phyloP scores from a whole-genome alignment of 2,113 vertebrate genomes.

The Capricornis sumatraensis region DNA sequence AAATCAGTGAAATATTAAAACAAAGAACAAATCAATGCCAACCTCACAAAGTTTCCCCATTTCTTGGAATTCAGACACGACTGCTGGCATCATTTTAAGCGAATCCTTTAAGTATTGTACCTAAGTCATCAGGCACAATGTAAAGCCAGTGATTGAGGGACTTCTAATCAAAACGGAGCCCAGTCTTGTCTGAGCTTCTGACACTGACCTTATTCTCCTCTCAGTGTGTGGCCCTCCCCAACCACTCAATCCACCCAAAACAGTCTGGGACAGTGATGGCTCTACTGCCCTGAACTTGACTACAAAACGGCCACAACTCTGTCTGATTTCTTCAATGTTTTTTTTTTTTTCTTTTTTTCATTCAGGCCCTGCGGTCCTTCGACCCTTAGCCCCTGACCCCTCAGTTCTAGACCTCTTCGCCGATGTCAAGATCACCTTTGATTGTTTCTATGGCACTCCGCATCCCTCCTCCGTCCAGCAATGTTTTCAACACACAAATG shows the following conservation, averaged over 20 bases:
- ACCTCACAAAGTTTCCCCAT: constrained; percentile 50
- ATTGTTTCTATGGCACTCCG: constrained; percentile 13
- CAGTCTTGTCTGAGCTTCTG: background rate
- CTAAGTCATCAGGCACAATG: background rate
- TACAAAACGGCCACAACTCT: background rate
- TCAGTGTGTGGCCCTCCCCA: background rate
- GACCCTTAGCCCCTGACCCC: background rate
- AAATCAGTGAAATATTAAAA: constrained; percentile 8
- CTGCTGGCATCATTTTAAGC: background rate
- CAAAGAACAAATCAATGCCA: constrained; percentile 23
- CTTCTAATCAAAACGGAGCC: background rate
- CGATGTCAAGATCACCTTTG: background rate
- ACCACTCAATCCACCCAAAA: background rate
- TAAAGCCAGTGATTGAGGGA: background rate
- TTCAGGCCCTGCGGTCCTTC: background rate
- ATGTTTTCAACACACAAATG: constrained; percentile 39
- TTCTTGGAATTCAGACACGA: constrained; percentile 17
- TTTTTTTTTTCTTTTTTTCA: background rate
- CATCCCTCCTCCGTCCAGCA: background rate
- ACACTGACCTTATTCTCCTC: background rate
- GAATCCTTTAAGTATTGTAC: background rate
- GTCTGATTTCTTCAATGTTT: background rate
- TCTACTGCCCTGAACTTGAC: constrained; percentile 6
- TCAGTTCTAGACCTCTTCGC: background rate
- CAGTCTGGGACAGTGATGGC: background rate